These are phyloP conservation scores for Brachionus calyciflorus DNA, from an alignment of 1,140 invertebrate species.

Conservation along the genomic window DNA sequence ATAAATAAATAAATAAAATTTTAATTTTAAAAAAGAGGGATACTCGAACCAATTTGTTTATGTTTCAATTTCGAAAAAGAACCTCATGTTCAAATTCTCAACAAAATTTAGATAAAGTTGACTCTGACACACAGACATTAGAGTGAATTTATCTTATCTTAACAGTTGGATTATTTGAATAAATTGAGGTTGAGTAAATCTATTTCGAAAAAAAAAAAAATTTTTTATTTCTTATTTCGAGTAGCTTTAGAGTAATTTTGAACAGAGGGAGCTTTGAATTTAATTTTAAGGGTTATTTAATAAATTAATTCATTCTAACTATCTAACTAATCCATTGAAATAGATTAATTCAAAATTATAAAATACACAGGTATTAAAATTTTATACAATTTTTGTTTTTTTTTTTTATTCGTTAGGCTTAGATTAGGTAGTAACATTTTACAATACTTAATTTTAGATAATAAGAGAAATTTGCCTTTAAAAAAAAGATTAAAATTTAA, in stretches of 20 bases:
- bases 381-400: background rate
- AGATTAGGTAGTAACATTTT: slow-evolving; percentile 4
- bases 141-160: slow-evolving; percentile 32
- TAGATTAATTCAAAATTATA: slow-evolving; percentile 35
- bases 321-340: slow-evolving; percentile 41
- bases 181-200: background rate
- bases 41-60: too few relatives aligned
- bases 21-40: too few relatives aligned
- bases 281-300: slow-evolving; percentile 34
- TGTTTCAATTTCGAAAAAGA: too few relatives aligned
- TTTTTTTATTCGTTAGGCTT: background rate
- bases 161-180: background rate
- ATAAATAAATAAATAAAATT: too few relatives aligned
- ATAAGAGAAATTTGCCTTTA: background rate
- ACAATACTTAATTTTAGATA: slow-evolving; percentile 32
- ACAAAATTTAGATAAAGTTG: background rate
- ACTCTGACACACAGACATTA: slow-evolving; percentile 20
- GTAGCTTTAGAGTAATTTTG: too few relatives aligned
- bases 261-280: slow-evolving; percentile 7
- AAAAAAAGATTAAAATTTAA: slow-evolving; percentile 32
- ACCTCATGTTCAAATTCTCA: slow-evolving; percentile 2
- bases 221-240: too few relatives aligned
- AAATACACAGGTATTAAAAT: slow-evolving; percentile 40
- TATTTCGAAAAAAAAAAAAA: too few relatives aligned
- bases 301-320: slow-evolving; percentile 35